Evolutionary conservation across 2,888 invertebrate genomes (phyloP), one percentile per base, ranked within the genome.

Genomic region (Ferdinandea cuprea): DNA sequence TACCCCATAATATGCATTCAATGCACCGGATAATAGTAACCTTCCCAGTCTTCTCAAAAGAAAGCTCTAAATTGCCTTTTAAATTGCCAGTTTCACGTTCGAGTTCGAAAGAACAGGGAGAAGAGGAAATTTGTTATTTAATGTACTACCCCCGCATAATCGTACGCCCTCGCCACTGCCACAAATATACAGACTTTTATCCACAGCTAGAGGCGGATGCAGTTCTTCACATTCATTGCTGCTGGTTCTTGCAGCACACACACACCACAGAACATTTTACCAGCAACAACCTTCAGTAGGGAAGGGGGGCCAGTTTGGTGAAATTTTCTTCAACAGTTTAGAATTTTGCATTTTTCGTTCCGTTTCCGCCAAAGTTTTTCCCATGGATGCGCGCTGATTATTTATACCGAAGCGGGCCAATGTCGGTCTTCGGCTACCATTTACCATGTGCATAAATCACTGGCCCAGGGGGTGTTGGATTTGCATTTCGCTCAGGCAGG

Each of bases 11-110:
- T 77, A 66, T 77, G 65, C 77, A 81, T 81, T 81, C 77, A 81
- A 81, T 81, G 81, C 77, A 81, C 77, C 65, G 81, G 81, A 77
- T 83, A 83, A 83, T 77, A 66, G 61, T 61, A 61, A 66, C 81
- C 77, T 72, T 81, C 54, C 40, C 42, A 35, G 71, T 59, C 71
- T 66, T 72, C 77, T 48, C 54, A 61, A 83, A 83, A 77, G 69
- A 77, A 81, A 77, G 66, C 66, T 77, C 77, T 77, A 77, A 83
- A 83, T 83, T 83, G 72, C 66, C 72, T 72, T 83, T 83, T 72
- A 83, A 83, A 83, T 83, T 83, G 77, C 66, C 56, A 59, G 77
- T 83, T 66, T 66, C 72, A 59, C 77, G 71, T 76, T 69, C 32
- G 63, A 25, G 28, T 44, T 69, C 21, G 19, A 30, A 17, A 17